Base-by-base conservation (phyloP, 2,888 invertebrate species). In the Acleris holmiana region DNA sequence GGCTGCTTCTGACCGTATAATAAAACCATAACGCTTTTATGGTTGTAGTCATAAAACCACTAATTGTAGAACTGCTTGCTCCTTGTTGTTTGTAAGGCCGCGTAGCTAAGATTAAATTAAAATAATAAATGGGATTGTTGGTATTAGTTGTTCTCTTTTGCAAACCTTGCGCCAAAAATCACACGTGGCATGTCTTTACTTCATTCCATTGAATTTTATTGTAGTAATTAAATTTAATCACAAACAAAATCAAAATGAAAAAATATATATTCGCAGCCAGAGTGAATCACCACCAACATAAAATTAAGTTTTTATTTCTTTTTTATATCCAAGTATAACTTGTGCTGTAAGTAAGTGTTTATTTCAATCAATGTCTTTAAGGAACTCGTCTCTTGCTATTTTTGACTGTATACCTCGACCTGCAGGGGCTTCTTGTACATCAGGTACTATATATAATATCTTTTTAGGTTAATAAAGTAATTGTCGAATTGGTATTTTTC, bases 381-480 rank as follows among this genome's bases (percentile, higher is more conserved):
- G 54, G 25, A 40, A 47, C 40, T 40, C 23, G 6, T 40, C 17
- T 13, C 48, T 64, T 58, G 64, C 47, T 49, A 51, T 59, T 58
- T 64, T 54, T 23, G 48, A 41, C 23, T 67, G 41, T 51, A 60
- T 35, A 13, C 35, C 63, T 60, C 44, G 61, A 62, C 60, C 66
- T 61, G 66, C 61, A 61, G 55, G 55, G 56, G 67, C 35, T 68
- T 68, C 68, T 82, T 80, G 80, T 77, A 75, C 70, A 74, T 83
- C 80, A 80, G 75, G 78, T 83, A 76, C 71, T 75, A 78, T 79
- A 48, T 75, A 78, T 79, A 48, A 18, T 58, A 77, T 82, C 74
- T 78, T 81, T 76, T 74, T 73, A 80, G 84, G 86, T 84, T 75
- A 87, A 84, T 88, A 87, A 88, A 89, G 79, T 80, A 71, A 72